Conservation (phyloP, 35 echinoderm and acorn worm genomes). For the Ophioderma brevispina region DNA sequence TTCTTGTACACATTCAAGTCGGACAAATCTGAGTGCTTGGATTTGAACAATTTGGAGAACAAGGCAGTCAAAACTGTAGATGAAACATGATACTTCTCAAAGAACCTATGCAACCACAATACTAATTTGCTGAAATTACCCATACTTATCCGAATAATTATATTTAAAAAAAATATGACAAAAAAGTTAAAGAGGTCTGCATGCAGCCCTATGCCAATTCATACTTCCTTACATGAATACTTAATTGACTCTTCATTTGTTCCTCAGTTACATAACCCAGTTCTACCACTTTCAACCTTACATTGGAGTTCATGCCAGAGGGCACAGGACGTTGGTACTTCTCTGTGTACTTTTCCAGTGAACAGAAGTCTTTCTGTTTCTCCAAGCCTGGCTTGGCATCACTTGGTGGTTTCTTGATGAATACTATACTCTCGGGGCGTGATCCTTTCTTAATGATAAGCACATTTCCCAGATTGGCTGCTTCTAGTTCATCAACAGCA, state of each 20-base stretch:
- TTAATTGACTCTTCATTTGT: not conserved
- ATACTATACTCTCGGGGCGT: not conserved
- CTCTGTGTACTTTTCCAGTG: not conserved
- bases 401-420: not conserved
- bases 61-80: too few species aligned
- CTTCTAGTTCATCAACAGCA: not conserved
- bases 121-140: too few species aligned
- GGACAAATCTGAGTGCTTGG: too few species aligned
- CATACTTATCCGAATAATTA: too few species aligned
- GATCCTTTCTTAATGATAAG: not conserved
- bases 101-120: too few species aligned
- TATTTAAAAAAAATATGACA: too few species aligned
- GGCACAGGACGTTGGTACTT: not conserved
- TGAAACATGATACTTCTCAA: too few species aligned
- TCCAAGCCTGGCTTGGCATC: not conserved
- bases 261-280: not conserved
- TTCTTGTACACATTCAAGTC: too few species aligned
- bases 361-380: not conserved
- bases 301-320: not conserved
- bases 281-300: not conserved
- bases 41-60: too few species aligned
- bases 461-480: not conserved
- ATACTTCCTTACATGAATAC: too few species aligned
- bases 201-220: too few species aligned
- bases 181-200: too few species aligned